A percentile compares a stretch with the other conserved stretches of the same genome.
Conservation (phyloP, 2,888 invertebrate genomes). For the Slavum lentiscoides region DNA sequence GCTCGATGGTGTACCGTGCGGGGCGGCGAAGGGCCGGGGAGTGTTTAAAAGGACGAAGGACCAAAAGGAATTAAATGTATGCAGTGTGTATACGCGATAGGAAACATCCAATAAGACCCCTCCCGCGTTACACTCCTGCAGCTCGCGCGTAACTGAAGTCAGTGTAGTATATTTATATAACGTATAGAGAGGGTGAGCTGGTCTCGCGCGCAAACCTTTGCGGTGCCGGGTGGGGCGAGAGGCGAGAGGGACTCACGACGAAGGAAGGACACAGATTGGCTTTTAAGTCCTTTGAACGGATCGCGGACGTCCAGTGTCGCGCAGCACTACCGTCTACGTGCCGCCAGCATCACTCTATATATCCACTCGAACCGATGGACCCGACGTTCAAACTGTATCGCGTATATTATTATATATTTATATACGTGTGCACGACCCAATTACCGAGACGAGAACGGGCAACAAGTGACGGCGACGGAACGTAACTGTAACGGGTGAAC, state of each 20-base stretch:
- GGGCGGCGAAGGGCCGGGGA: too few relatives aligned
- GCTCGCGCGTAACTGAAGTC: too few relatives aligned
- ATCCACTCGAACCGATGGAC: background rate
- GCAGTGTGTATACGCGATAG: too few relatives aligned
- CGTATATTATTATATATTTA: background rate
- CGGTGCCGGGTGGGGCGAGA: background rate
- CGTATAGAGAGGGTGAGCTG: too few relatives aligned
- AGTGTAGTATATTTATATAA: too few relatives aligned
- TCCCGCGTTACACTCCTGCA: too few relatives aligned
- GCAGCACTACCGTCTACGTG: background rate
- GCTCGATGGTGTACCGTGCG: too few relatives aligned
- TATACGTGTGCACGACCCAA: background rate
- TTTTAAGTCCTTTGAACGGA: conserved; percentile 48
- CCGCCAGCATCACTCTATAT: too few relatives aligned
- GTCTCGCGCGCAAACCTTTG: background rate
- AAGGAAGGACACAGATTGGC: conserved; percentile 41
- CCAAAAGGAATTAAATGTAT: too few relatives aligned
- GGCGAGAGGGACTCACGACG: background rate
- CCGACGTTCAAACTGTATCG: conserved; percentile 59
- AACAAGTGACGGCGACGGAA: background rate
- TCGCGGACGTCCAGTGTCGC: background rate
- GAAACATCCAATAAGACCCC: conserved; percentile 22
- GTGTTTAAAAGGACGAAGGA: too few relatives aligned
- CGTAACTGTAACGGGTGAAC: background rate
- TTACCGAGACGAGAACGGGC: background rate